These are phyloP conservation scores for Brachymystax lenok DNA, from an alignment of 2,797 vertebrate genomes.

Conservation along the genomic window DNA sequence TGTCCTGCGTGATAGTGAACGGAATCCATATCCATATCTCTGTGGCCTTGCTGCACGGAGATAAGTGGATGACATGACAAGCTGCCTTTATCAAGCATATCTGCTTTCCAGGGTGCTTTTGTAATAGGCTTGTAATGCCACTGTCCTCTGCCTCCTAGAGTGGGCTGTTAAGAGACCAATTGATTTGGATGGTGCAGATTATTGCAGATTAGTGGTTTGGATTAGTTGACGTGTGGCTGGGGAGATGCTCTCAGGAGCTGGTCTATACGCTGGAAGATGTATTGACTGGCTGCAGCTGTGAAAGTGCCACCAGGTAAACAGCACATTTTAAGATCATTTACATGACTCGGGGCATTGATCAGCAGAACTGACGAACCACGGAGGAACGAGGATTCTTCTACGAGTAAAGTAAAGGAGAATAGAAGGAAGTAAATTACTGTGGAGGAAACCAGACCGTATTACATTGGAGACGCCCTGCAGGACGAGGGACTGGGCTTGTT, in stretches of 20 bases:
- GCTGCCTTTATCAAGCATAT: background rate
- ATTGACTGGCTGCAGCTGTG: slow-evolving; percentile 8
- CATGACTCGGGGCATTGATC: background rate
- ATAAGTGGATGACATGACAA: background rate
- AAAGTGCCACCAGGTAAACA: slow-evolving; percentile 17
- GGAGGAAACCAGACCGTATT: slow-evolving; percentile 32
- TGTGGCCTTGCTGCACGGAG: background rate
- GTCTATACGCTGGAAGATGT: slow-evolving; percentile 38
- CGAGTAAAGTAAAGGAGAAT: background rate
- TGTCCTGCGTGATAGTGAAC: background rate
- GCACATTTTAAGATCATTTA: slow-evolving; percentile 16
- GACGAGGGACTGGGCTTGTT: slow-evolving; percentile 17
- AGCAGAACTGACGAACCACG: slow-evolving; percentile 1
- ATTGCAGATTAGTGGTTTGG: slow-evolving; percentile 54
- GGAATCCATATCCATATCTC: background rate
- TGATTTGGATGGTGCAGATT: slow-evolving; percentile 50
- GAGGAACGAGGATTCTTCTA: background rate
- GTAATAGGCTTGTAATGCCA: background rate
- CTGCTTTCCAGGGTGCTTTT: background rate
- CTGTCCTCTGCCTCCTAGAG: background rate
- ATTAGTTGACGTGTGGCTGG: slow-evolving; percentile 26
- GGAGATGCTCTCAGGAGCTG: slow-evolving; percentile 4
- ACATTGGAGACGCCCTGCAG: slow-evolving; percentile 30
- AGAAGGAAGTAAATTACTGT: background rate
- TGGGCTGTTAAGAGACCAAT: slow-evolving; percentile 4